phyloP scores from a whole-genome alignment of 2,888 invertebrate species.

The Cyrtodaria siliqua region DNA sequence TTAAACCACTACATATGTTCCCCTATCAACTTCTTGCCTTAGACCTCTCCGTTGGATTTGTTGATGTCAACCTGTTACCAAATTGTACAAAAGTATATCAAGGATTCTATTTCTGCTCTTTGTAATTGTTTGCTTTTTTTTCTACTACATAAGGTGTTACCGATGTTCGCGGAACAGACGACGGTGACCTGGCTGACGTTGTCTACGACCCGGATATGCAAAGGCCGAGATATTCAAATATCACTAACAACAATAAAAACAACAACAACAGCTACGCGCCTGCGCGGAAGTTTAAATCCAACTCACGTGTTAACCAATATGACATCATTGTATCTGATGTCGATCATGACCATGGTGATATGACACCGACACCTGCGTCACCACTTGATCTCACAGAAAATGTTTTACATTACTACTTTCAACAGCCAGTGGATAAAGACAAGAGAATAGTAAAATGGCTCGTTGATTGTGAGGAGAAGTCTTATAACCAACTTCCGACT shows the following conservation, averaged over 20 bases:
- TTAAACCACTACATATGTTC: too few relatives aligned
- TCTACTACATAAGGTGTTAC: too few relatives aligned
- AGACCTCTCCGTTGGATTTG: too few relatives aligned
- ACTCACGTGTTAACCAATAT: not conserved
- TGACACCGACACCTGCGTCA: conserved; percentile 14
- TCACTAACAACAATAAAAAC: not conserved
- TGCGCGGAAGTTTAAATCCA: too few relatives aligned
- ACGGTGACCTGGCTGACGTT: conserved; percentile 15
- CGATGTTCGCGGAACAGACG: too few relatives aligned
- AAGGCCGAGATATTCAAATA: conserved; percentile 3
- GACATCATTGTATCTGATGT: conserved; percentile 48
- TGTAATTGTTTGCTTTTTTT: too few relatives aligned
- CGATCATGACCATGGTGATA: conserved; percentile 30
- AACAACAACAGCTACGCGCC: too few relatives aligned
- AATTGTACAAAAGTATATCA: too few relatives aligned
- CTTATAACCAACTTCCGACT: conserved; percentile 29
- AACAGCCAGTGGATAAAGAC: conserved; percentile 49
- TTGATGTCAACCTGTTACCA: too few relatives aligned
- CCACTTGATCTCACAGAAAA: conserved; percentile 46
- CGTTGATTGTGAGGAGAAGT: conserved; percentile 46
- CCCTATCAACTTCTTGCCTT: too few relatives aligned
- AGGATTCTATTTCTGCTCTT: too few relatives aligned
- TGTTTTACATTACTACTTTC: conserved; percentile 48
- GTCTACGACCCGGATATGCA: conserved; percentile 10
- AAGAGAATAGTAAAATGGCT: conserved; percentile 52